Evolutionary conservation across 1,140 invertebrate species (phyloP).

Genomic region (Saxidomus purpurata): DNA sequence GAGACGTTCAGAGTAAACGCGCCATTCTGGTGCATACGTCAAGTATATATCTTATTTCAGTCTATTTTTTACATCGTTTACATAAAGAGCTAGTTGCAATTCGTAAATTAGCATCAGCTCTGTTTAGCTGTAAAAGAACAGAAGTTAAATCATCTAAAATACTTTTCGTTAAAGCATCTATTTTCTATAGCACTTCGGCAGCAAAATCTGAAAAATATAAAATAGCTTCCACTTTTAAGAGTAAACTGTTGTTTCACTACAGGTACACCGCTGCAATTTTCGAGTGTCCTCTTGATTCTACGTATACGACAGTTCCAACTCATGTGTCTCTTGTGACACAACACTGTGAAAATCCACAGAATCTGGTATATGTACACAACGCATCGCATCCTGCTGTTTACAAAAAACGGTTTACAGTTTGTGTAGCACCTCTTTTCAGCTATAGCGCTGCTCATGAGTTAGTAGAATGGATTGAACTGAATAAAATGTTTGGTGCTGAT

Average conservation of each 20-base stretch:
- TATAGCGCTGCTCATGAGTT: constrained; percentile 93
- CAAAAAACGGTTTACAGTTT: constrained; percentile 91
- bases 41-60: no score
- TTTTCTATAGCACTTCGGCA: no score
- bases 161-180: no score
- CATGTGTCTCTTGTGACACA: constrained; percentile 65
- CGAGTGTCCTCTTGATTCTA: background rate
- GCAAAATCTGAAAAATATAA: no score
- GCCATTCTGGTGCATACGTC: no score
- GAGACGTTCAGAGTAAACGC: no score
- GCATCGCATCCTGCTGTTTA: background rate
- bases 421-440: constrained; percentile 96
- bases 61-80: no score
- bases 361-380: background rate
- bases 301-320: constrained; percentile 44
- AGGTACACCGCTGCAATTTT: background rate
- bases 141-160: no score
- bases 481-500: constrained; percentile 93
- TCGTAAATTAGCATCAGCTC: no score
- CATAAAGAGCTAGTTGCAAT: no score
- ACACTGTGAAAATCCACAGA: constrained; percentile 20
- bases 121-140: no score
- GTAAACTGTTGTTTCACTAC: background rate
- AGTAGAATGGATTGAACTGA: constrained; percentile 97
- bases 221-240: no score